A percentile compares a stretch with the other conserved stretches of the same genome.
Conservation (phyloP, 2,797 vertebrate species). For the Xenops minutus region DNA sequence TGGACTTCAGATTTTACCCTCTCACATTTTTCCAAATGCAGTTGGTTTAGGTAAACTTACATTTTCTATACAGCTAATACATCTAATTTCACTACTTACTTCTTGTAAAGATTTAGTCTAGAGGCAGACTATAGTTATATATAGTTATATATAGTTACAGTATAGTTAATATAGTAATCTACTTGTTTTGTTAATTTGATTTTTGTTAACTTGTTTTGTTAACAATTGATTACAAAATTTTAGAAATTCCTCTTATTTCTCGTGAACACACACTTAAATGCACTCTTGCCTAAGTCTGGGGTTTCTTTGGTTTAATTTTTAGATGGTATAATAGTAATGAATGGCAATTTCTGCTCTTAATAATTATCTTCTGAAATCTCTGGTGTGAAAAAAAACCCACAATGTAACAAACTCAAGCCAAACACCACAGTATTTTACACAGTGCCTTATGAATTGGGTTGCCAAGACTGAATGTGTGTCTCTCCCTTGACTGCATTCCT, state of each 20-base stretch:
- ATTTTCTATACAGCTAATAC: background rate
- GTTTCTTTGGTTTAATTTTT: background rate
- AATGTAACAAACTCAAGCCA: background rate
- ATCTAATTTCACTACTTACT: background rate
- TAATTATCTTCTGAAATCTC: background rate
- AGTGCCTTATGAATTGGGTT: background rate
- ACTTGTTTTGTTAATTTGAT: background rate
- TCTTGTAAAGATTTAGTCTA: background rate
- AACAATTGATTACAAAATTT: background rate
- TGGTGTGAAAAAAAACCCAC: background rate
- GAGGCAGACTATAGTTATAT: too few species aligned
- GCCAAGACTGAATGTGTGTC: background rate
- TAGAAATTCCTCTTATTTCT: background rate
- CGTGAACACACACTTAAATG: background rate
- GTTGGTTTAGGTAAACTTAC: background rate
- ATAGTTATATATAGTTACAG: too few species aligned
- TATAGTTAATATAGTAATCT: background rate
- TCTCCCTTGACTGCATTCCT: background rate
- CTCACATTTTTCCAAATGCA: background rate
- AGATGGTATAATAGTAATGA: background rate
- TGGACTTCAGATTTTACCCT: background rate
- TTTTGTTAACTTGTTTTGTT: too few species aligned
- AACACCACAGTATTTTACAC: background rate
- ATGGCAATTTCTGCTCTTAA: background rate
- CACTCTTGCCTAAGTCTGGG: background rate